phyloP scores from a whole-genome alignment of 2,113 vertebrate genomes.

The Malurus melanocephalus region DNA sequence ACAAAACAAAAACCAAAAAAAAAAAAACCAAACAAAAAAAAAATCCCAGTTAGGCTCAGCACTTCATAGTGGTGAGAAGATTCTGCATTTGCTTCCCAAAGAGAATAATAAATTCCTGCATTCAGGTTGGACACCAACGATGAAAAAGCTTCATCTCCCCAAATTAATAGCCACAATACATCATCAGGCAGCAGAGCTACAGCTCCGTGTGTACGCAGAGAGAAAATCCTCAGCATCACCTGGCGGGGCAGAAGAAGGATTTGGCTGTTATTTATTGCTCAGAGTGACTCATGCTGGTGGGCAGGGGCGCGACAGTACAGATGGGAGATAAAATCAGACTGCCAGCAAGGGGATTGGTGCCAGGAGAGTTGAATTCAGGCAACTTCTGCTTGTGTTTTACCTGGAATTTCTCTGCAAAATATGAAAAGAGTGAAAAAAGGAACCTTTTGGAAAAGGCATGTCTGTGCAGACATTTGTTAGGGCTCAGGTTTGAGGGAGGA shows the following conservation, averaged over 20 bases:
- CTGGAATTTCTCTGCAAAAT: background rate
- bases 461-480: background rate
- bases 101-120: background rate
- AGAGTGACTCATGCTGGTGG: slow-evolving; percentile 29
- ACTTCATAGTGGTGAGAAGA: background rate
- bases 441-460: background rate
- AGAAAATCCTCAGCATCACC: slow-evolving; percentile 34
- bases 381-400: slow-evolving; percentile 15
- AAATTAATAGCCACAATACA: slow-evolving; percentile 30
- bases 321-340: slow-evolving; percentile 28
- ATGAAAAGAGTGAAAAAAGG: background rate
- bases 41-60: too few relatives aligned
- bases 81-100: background rate
- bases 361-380: slow-evolving; percentile 41
- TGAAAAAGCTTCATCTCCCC: background rate
- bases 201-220: background rate
- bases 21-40: too few relatives aligned
- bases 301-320: background rate
- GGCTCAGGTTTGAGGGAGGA: background rate
- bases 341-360: background rate
- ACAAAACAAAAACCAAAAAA: too few relatives aligned
- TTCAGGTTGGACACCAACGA: background rate
- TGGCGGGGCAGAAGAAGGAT: background rate
- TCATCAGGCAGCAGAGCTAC: background rate
- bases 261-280: slow-evolving; percentile 35